Conservation (phyloP, 1,140 invertebrate species). For the Magallana gigas region DNA sequence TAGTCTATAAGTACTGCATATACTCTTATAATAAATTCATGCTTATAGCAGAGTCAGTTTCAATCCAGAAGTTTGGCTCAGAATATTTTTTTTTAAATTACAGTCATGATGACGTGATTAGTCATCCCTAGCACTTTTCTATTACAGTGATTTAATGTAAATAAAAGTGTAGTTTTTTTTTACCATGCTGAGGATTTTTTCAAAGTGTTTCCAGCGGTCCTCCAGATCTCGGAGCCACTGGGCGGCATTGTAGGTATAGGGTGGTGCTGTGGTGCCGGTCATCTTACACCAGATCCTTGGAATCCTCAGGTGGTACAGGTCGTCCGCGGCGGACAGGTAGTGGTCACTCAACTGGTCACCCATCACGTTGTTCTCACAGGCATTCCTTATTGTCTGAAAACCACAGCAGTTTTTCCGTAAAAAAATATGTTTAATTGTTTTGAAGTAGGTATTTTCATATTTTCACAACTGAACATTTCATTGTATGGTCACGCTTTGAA, state of each 20-base stretch:
- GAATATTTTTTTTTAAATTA: background rate
- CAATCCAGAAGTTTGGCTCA: background rate
- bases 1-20: background rate
- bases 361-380: constrained; percentile 73
- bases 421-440: too few relatives aligned
- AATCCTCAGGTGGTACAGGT: constrained; percentile 76
- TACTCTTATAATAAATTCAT: too few relatives aligned
- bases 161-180: constrained; percentile 4
- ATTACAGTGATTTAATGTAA: too few relatives aligned
- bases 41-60: too few relatives aligned
- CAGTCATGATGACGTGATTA: too few relatives aligned
- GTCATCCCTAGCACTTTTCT: too few relatives aligned
- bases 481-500: too few relatives aligned
- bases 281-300: constrained; percentile 75
- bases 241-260: constrained; percentile 69
- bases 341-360: constrained; percentile 74
- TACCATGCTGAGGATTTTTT: constrained; percentile 76
- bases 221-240: constrained; percentile 76
- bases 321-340: constrained; percentile 75
- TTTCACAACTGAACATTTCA: too few relatives aligned
- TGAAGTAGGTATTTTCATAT: too few relatives aligned
- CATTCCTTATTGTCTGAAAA: constrained; percentile 74
- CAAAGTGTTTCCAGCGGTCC: constrained; percentile 76
- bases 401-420: too few relatives aligned
- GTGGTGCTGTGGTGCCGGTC: constrained; percentile 74